Percentiles rank a stretch among this genome's conserved stretches.
Conservation (phyloP, 1,140 invertebrate genomes). For the Dinoponera quadriceps region DNA sequence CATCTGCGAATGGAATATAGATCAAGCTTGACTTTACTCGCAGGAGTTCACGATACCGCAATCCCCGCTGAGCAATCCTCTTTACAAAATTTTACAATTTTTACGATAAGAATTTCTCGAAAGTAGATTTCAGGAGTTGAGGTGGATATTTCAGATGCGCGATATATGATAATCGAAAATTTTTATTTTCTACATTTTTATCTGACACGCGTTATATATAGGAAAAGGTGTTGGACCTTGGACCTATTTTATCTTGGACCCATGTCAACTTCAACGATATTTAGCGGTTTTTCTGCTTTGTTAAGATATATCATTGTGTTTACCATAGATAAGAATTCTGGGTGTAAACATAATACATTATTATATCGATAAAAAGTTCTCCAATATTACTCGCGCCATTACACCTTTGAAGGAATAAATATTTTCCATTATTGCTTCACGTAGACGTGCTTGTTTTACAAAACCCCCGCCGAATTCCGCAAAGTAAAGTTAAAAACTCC, state of each 20-base stretch:
- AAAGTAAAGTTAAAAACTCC: conserved; percentile 39
- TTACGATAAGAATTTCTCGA: neutral
- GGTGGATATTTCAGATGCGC: neutral
- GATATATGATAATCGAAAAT: neutral
- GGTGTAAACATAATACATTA: no score
- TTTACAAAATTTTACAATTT: conserved; percentile 15
- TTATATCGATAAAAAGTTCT: no score
- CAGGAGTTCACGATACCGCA: conserved; percentile 12
- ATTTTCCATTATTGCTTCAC: conserved; percentile 12
- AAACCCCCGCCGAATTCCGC: conserved; percentile 41
- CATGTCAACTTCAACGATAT: no score
- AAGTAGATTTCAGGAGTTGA: neutral
- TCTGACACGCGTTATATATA: no score
- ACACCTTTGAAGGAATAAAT: conserved; percentile 28
- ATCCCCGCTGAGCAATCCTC: conserved; percentile 23
- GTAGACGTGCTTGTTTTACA: conserved; percentile 16
- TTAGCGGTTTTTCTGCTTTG: no score
- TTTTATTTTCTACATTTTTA: no score
- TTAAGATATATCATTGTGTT: no score
- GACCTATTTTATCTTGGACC: no score
- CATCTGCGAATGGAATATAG: conserved; percentile 26
- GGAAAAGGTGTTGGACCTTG: no score
- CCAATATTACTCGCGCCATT: conserved; percentile 18
- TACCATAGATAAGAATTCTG: no score
- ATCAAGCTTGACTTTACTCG: conserved; percentile 18